These are phyloP conservation scores for Adrianichthys oophorus DNA, from an alignment of 2,797 vertebrate genomes.

Conservation along the genomic window DNA sequence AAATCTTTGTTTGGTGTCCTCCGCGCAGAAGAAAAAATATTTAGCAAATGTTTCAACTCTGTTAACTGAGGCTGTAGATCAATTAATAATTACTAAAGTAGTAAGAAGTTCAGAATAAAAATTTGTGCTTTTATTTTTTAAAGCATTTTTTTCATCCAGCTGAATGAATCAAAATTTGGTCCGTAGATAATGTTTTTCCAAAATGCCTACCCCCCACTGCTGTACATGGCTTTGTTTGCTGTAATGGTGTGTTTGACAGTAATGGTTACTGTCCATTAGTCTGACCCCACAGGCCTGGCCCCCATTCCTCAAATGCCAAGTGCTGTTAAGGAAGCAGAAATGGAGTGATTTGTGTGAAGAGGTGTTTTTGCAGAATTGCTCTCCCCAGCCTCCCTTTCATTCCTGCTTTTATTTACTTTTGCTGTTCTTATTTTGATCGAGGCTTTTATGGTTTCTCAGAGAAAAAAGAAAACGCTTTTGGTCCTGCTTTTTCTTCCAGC, in stretches of 20 bases:
- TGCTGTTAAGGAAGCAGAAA: conserved; percentile 28
- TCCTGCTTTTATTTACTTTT: conserved; percentile 9
- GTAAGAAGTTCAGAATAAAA: too few relatives aligned
- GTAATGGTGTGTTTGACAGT: conserved; percentile 46
- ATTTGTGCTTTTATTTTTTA: too few relatives aligned
- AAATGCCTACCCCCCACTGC: conserved; percentile 12
- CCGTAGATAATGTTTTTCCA: conserved; percentile 28
- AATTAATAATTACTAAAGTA: too few relatives aligned
- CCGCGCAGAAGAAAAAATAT: too few relatives aligned
- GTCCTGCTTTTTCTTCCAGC: background rate
- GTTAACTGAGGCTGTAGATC: too few relatives aligned
- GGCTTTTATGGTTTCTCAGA: background rate
- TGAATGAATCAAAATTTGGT: conserved; percentile 22
- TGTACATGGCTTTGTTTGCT: conserved; percentile 38
- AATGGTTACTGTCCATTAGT: conserved; percentile 51
- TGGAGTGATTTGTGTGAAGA: conserved; percentile 17
- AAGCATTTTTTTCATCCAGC: too few relatives aligned
- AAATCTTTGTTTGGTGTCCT: background rate
- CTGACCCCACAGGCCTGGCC: conserved; percentile 20
- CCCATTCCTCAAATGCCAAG: conserved; percentile 18
- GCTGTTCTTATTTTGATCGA: background rate
- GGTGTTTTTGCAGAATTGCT: conserved; percentile 20
- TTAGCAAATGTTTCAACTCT: too few relatives aligned
- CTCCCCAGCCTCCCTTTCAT: conserved; percentile 2
- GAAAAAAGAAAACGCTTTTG: background rate